A percentile compares a stretch with the other conserved stretches of the same genome.
Conservation (phyloP, 1,140 invertebrate species). For the Lepidurus couesii region DNA sequence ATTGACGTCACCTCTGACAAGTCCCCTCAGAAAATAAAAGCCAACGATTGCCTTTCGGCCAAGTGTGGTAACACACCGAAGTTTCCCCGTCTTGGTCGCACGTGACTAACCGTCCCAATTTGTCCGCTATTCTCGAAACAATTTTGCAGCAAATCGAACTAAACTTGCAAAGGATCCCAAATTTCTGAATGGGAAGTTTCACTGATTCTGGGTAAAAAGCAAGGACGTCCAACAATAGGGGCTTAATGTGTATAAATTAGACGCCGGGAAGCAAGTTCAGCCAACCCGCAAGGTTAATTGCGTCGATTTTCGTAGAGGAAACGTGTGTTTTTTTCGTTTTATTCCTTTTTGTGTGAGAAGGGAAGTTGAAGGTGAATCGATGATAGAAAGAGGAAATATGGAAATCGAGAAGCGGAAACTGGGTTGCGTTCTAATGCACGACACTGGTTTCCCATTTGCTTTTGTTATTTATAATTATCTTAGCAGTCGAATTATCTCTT, state of each 20-base stretch:
- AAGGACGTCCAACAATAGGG: background rate
- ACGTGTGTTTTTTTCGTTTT: background rate
- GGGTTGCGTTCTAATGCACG: slow-evolving; percentile 1
- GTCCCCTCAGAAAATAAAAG: background rate
- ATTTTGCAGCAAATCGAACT: background rate
- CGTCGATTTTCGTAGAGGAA: background rate
- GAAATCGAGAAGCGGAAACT: background rate
- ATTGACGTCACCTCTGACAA: background rate
- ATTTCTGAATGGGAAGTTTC: background rate
- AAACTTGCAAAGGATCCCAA: background rate
- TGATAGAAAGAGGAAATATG: background rate
- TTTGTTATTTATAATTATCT: too few relatives aligned
- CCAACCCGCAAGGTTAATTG: background rate
- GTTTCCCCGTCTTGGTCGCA: background rate
- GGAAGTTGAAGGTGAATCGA: background rate
- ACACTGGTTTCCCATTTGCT: too few relatives aligned
- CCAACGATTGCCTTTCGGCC: background rate
- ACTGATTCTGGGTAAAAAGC: background rate
- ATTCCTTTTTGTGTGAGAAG: background rate
- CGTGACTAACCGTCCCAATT: background rate
- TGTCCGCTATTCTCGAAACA: background rate
- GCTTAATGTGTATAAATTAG: too few relatives aligned
- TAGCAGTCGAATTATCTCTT: too few relatives aligned
- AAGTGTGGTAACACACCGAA: background rate
- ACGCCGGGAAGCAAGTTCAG: too few relatives aligned